Evolutionary conservation across 2,888 invertebrate species (phyloP), one percentile per base, ranked within the genome.

Genomic region (Boloria euphrosyne): DNA sequence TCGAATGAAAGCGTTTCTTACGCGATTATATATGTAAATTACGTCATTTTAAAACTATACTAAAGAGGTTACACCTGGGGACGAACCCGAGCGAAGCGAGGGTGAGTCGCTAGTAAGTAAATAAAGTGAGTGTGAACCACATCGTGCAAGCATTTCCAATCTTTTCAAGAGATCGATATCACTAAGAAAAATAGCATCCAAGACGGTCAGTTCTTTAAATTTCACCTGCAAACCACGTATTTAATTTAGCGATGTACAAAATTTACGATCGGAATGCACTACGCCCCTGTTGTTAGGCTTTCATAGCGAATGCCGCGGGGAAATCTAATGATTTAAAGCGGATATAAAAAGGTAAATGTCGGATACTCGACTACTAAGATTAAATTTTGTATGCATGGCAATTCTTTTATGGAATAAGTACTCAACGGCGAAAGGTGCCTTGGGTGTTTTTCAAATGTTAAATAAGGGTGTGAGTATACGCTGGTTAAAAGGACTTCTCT

Each of bases 201-300:
- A 70, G 69, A 66, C 66, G 74, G 70, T 68, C 72, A 74, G 71
- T 75, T 76, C 75, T 77, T 78, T 76, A 79, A 75, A 75, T 82
- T 90, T 84, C 80, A 83, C 80, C 82, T 89, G 87, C 90, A 83
- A 80, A 82, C 78, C 90, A 90, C 90, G 90, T 90, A 90, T 90
- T 90, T 90, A 88, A 90, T 91, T 88, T 85, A 76, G 84, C 78
- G 76, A 81, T 81, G 75, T 67, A 69, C 81, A 80, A 85, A 84
- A 85, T 80, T 81, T 78, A 78, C 75, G 75, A 68, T 69, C 73
- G 73, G 76, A 66, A 65, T 73, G 73, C 73, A 71, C 61, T 63
- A 47, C 65, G 49, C 68, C 70, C 71, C 53, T 52, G 66, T 66
- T 65, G 66, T 68, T 71, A 68, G 73, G 71, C 68, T 67, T 70